Conservation (phyloP, 2,888 invertebrate genomes). For the Cotesia congregata region DNA sequence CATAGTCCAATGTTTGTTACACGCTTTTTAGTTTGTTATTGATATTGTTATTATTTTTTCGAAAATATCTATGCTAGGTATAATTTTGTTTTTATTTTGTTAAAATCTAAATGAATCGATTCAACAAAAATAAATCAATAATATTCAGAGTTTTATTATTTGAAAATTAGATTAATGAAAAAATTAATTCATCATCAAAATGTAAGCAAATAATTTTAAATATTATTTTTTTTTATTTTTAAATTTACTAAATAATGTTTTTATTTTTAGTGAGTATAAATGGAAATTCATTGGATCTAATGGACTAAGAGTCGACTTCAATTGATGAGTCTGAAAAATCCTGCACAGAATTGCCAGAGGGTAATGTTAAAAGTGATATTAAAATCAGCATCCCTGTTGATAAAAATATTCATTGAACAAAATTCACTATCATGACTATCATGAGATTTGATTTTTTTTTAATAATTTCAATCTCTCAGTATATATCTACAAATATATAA, state of each 20-base stretch:
- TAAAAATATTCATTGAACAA: too few species aligned
- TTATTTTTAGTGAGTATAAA: neutral
- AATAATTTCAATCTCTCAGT: too few species aligned
- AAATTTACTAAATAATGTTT: neutral
- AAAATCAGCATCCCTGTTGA: too few species aligned
- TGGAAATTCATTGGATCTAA: neutral
- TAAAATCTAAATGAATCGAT: neutral
- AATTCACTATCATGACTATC: too few species aligned
- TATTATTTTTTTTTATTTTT: neutral
- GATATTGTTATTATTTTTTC: conserved; percentile 50
- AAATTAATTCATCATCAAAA: neutral
- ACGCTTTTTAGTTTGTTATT: conserved; percentile 50
- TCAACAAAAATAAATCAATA: neutral
- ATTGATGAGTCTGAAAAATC: neutral
- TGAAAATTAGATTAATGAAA: neutral
- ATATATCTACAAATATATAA: too few species aligned
- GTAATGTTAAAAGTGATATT: neutral
- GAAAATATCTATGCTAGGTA: neutral
- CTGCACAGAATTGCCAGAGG: neutral
- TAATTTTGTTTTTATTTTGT: conserved; percentile 17
- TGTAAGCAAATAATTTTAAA: neutral
- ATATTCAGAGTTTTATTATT: neutral
- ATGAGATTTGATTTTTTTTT: too few species aligned
- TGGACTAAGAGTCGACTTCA: neutral
- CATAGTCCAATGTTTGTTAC: conserved; percentile 1